Evolutionary conservation across 2,888 invertebrate genomes (phyloP).

Genomic region (Acrobeloides nanus): DNA sequence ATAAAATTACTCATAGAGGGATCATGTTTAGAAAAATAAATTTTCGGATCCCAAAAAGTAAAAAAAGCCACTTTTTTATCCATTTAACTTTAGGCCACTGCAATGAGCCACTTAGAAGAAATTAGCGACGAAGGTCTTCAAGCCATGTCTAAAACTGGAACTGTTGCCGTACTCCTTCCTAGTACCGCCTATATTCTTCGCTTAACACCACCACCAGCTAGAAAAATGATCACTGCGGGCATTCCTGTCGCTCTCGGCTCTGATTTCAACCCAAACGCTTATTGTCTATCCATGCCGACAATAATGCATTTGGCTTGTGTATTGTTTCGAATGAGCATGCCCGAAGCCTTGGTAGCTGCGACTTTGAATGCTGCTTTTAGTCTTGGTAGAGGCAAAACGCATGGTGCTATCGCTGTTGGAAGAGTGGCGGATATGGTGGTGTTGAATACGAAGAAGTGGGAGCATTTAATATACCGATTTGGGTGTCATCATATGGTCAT

Average conservation of each 20-base stretch:
- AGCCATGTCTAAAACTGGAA: constrained; percentile 52
- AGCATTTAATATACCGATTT: constrained; percentile 62
- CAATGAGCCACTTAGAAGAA: constrained; percentile 63
- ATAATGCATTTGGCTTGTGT: constrained; percentile 64
- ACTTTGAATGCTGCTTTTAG: constrained; percentile 63
- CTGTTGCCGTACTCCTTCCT: constrained; percentile 61
- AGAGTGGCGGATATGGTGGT: constrained; percentile 61
- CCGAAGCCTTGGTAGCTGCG: constrained; percentile 61
- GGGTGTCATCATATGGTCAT: constrained; percentile 56
- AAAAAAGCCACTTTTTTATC: no score
- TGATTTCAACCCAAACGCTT: constrained; percentile 63
- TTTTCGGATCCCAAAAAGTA: no score
- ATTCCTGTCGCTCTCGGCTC: constrained; percentile 62
- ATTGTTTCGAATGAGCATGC: constrained; percentile 55
- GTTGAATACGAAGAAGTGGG: constrained; percentile 61
- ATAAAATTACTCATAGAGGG: no score
- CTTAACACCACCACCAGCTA: constrained; percentile 60
- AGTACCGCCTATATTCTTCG: constrained; percentile 59
- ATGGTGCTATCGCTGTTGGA: constrained; percentile 61
- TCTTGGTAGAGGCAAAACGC: constrained; percentile 54
- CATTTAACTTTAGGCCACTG: constrained; percentile 57
- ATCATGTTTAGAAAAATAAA: no score
- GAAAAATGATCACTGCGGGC: constrained; percentile 60
- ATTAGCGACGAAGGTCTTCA: constrained; percentile 42
- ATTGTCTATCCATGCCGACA: constrained; percentile 62